These are phyloP conservation scores for Psettodes erumei DNA, from an alignment of 2,113 vertebrate species.

Conservation along the genomic window DNA sequence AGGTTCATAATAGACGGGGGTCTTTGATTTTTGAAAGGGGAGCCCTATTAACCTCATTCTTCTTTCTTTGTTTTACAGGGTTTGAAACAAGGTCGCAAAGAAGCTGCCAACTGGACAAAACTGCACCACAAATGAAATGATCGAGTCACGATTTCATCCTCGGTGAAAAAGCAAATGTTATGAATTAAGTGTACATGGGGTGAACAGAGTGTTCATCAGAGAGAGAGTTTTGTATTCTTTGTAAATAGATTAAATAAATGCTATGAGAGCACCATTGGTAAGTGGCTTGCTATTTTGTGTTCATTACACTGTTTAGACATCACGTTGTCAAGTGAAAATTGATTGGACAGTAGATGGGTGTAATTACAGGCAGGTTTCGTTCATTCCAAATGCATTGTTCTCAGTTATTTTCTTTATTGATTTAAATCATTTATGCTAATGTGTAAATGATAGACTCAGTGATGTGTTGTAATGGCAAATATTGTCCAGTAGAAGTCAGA, in stretches of 20 bases:
- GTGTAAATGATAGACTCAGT: not conserved
- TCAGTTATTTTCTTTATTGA: too few relatives aligned
- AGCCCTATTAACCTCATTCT: not conserved
- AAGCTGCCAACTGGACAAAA: slow-evolving; percentile 74
- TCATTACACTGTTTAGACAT: not conserved
- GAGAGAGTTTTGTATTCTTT: slow-evolving; percentile 79
- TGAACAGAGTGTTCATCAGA: slow-evolving; percentile 1
- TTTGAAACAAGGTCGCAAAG: slow-evolving; percentile 82
- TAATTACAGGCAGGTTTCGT: not conserved
- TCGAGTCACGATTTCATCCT: not conserved
- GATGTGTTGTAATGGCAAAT: slow-evolving; percentile 64
- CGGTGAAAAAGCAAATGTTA: slow-evolving; percentile 1
- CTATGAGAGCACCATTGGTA: slow-evolving; percentile 21
- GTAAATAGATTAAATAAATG: slow-evolving; percentile 82
- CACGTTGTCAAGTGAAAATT: too few relatives aligned
- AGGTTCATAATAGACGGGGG: slow-evolving; percentile 5
- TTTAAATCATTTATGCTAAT: not conserved
- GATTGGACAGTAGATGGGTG: not conserved
- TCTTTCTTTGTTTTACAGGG: slow-evolving; percentile 68
- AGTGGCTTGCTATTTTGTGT: slow-evolving; percentile 8
- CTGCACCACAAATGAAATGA: slow-evolving; percentile 74
- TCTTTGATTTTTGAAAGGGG: not conserved
- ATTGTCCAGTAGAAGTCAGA: slow-evolving; percentile 80
- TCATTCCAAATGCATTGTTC: not conserved
- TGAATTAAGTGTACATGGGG: not conserved